Conservation (phyloP, 2,797 vertebrate species). For the Phrynocephalus forsythii region DNA sequence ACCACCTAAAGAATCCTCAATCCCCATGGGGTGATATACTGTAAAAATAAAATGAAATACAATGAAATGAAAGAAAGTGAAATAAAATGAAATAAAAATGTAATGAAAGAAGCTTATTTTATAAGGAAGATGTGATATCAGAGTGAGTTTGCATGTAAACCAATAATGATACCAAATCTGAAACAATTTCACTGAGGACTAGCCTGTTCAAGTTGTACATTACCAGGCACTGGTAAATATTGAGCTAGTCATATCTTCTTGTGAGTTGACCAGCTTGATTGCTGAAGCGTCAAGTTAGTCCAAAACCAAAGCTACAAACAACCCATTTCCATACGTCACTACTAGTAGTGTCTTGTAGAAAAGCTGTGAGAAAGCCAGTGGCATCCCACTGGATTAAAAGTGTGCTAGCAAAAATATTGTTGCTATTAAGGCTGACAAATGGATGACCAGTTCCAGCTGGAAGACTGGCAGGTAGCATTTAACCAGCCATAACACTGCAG, state of each 20-base stretch:
- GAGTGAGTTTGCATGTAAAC: background rate
- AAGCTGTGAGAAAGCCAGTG: background rate
- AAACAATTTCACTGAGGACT: background rate
- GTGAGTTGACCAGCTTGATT: background rate
- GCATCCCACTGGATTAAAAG: background rate
- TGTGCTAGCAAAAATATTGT: conserved; percentile 28
- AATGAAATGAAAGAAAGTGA: too few relatives aligned
- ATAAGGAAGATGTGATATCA: background rate
- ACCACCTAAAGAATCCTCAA: too few relatives aligned
- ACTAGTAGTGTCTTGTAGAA: background rate
- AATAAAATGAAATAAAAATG: too few relatives aligned
- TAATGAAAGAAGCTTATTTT: background rate
- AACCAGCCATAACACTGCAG: conserved; percentile 16
- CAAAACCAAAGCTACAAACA: background rate
- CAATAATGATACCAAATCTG: background rate
- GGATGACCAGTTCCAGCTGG: conserved; percentile 36
- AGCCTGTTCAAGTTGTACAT: conserved; percentile 2
- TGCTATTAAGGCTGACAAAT: conserved; percentile 43
- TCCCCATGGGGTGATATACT: too few relatives aligned
- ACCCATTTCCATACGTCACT: background rate
- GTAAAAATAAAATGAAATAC: too few relatives aligned
- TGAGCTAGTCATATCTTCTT: background rate
- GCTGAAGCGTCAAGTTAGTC: background rate
- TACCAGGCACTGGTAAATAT: background rate
- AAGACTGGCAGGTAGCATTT: conserved; percentile 49